Evolutionary conservation across 2,113 vertebrate species (phyloP).

Genomic region (Coturnix japonica): DNA sequence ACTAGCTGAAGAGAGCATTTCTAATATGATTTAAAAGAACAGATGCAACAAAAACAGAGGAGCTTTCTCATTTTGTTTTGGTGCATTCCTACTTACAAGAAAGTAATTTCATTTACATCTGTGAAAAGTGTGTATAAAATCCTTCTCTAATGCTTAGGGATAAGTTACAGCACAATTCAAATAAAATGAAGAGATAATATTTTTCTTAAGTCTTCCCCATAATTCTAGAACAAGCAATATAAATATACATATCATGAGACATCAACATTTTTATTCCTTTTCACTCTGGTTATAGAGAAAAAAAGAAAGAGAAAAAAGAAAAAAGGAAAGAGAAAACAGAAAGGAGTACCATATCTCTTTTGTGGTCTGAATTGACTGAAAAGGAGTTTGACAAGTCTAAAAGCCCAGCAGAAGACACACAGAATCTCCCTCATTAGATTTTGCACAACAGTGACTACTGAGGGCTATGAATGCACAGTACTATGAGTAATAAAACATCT

Average conservation of each 20-base stretch:
- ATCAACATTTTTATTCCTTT: background rate
- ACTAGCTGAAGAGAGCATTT: conserved; percentile 44
- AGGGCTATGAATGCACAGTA: conserved; percentile 66
- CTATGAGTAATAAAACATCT: conserved; percentile 72
- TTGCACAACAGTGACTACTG: conserved; percentile 65
- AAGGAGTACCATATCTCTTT: background rate
- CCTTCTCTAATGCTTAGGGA: background rate
- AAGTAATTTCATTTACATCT: background rate
- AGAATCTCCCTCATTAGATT: conserved; percentile 58
- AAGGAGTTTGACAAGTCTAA: conserved; percentile 29
- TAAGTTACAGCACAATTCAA: background rate
- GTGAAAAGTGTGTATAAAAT: background rate
- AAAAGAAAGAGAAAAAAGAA: background rate
- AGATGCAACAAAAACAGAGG: conserved; percentile 16
- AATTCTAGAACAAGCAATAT: background rate
- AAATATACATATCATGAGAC: background rate
- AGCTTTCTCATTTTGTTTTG: background rate
- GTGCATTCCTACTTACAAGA: background rate
- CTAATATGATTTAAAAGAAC: conserved; percentile 20
- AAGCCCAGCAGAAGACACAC: conserved; percentile 32
- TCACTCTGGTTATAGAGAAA: background rate
- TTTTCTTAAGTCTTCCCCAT: background rate
- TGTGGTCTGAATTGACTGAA: conserved; percentile 5
- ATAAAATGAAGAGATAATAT: background rate
- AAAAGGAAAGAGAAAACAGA: background rate